These are phyloP conservation scores for Xylocampa areola DNA, from an alignment of 2,888 invertebrate genomes.

Conservation along the genomic window DNA sequence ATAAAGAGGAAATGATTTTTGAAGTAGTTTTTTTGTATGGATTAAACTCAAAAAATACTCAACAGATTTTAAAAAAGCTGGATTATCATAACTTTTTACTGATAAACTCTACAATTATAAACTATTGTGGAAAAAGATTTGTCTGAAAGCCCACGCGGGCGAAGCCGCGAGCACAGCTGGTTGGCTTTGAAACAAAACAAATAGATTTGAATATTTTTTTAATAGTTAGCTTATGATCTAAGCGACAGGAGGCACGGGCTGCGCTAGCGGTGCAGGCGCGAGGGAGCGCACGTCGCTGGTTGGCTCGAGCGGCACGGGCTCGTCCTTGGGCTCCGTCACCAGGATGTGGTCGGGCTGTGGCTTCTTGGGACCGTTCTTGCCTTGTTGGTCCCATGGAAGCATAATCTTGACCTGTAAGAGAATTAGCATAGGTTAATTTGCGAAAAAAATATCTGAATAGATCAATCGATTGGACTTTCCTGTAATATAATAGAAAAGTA, in stretches of 20 bases:
- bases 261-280: conserved; percentile 89
- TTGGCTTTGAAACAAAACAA: conserved; percentile 8
- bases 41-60: no score
- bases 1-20: no score
- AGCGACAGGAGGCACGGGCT: conserved; percentile 77
- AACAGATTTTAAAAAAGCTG: no score
- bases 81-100: no score
- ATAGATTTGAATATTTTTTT: conserved; percentile 62
- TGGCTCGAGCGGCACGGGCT: conserved; percentile 93
- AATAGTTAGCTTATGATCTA: conserved; percentile 75
- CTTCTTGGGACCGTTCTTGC: conserved; percentile 99
- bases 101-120: no score
- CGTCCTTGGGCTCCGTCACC: conserved; percentile 99
- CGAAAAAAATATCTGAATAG: not conserved
- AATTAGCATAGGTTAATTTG: conserved; percentile 6
- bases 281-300: conserved; percentile 93
- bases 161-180: no score
- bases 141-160: no score
- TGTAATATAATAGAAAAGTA: no score
- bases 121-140: no score
- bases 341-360: conserved; percentile 99
- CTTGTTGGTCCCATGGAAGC: conserved; percentile 99
- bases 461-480: not conserved
- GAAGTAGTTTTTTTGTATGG: no score
- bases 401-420: conserved; percentile 97